Base-by-base conservation (phyloP, 2,888 invertebrate genomes). In the Coelogynopora nodosa region DNA sequence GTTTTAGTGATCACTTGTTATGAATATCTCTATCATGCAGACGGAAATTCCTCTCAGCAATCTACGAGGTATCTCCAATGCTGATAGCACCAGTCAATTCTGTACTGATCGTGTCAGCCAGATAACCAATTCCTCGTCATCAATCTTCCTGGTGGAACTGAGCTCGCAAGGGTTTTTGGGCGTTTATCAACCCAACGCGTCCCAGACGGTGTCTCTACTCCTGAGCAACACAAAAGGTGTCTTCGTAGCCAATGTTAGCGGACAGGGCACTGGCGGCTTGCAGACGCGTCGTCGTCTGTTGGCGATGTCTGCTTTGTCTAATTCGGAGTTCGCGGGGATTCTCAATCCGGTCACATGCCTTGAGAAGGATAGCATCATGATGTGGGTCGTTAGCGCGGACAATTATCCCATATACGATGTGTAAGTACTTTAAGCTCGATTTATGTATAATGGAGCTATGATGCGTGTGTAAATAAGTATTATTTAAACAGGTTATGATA, bases 321-420 rank as follows among this genome's bases (percentile, higher is more conserved):
- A 89, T 0, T 89, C 90, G 0, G 87, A 88, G 67, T 90, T 90
- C 88, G 87, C 88, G 13, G 91, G 91, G 1, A 89, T 91, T 28
- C 85, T 87, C 31, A 91, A 91, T 86, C 91, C 91, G 0, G 90
- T 90, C 0, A 88, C 89, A 0, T 91, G 91, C 88, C 88, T 91
- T 85, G 88, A 89, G 84, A 89, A 90, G 88, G 90, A 90, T n/a
- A 89, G 90, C 80, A 88, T 89, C 49, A 90, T 91, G 90, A 86
- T 90, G 86, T 91, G 90, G 88, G 89, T 88, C 26, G 90, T 91
- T 26, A 89, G 88, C 85, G 90, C 89, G 30, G 89, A 88, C 13
- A 87, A 90, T 87, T 91, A 91, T 84, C 91, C 91, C 0, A 88
- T 91, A 13, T 91, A 91, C 88, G 91, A 91, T 89, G 89, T 88